A percentile compares a stretch with the other conserved stretches of the same genome.
These are phyloP conservation scores for Crocodylus rhombifer DNA, from an alignment of 2,797 vertebrate species.

Conservation along the genomic window DNA sequence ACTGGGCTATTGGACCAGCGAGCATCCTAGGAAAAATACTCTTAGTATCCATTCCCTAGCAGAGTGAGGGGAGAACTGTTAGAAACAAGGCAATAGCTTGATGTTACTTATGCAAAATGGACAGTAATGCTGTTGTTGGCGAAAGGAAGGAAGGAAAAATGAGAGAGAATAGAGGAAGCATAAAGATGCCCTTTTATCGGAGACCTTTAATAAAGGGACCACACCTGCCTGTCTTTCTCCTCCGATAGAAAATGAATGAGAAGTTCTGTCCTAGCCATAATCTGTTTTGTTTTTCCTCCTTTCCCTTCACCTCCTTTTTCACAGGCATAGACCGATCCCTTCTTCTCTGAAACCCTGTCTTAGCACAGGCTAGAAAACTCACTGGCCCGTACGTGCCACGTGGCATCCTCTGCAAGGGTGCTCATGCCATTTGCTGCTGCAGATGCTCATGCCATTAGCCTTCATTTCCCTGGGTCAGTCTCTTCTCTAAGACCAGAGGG, in stretches of 20 bases:
- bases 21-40: too few relatives aligned
- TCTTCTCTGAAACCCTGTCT: neutral
- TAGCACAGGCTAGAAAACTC: neutral
- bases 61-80: too few relatives aligned
- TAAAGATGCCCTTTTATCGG: neutral
- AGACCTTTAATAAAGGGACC: neutral
- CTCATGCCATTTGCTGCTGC: neutral
- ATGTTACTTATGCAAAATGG: too few relatives aligned
- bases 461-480: neutral
- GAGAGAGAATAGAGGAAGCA: too few relatives aligned
- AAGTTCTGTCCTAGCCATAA: neutral
- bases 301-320: neutral
- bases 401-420: too few relatives aligned
- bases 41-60: too few relatives aligned
- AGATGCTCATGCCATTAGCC: too few relatives aligned
- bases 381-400: neutral
- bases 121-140: neutral
- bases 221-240: neutral
- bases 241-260: neutral
- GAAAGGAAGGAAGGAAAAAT: too few relatives aligned
- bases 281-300: neutral
- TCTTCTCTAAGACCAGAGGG: neutral
- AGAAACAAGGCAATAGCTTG: too few relatives aligned
- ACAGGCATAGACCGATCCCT: neutral
- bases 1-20: too few relatives aligned